Evolutionary conservation across 2,888 invertebrate genomes (phyloP), one percentile per base, ranked within the genome.

Genomic region (Drosophila prostipennis): DNA sequence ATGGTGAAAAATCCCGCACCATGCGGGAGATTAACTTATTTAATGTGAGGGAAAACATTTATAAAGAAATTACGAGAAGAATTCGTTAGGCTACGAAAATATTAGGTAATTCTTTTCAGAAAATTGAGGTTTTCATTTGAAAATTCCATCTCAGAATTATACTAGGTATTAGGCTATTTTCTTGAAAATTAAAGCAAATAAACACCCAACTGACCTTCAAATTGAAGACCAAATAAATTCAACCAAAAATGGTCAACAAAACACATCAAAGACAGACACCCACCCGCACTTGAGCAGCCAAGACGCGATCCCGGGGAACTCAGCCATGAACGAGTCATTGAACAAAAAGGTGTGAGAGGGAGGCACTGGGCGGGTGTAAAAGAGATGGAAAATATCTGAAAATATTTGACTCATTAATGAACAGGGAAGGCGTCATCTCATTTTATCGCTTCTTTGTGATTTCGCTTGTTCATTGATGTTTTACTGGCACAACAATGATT

Each of bases 221-320:
- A 10, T 6, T 48, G 19, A 63, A 46, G 23, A 39, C 32, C 48
- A 37, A 32, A 49, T 53, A 37, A 49, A 54, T 37, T 29, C 43
- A 8, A 46, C 76, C 70, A 45, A 49, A 63, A 46, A 67, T 70
- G 65, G 78, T 36, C 51, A 11, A 29, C 59, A 13, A 61, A 26
- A 14, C 49, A 60, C 52, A 78, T 56, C 69, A 16, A 48, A 67
- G 77, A 69, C 81, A 43, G 14, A 37, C 54, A 75, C 82, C 79
- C 61, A 72, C 80, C 13, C 58, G 40, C 59, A 13, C 39, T 32
- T 39, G 13, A n/a, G 29, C 70, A 75, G 65, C 72, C 10, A n/a
- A 76, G 72, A 67, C 72, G 57, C 53, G 52, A 77, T 73, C 70
- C 72, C 26, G 1, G 57, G 34, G 14, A 32, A 34, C 11, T 34